Percentiles rank a stretch among this genome's conserved stretches.
phyloP scores from a whole-genome alignment of 2,888 invertebrate genomes.

The Cabera pusaria region DNA sequence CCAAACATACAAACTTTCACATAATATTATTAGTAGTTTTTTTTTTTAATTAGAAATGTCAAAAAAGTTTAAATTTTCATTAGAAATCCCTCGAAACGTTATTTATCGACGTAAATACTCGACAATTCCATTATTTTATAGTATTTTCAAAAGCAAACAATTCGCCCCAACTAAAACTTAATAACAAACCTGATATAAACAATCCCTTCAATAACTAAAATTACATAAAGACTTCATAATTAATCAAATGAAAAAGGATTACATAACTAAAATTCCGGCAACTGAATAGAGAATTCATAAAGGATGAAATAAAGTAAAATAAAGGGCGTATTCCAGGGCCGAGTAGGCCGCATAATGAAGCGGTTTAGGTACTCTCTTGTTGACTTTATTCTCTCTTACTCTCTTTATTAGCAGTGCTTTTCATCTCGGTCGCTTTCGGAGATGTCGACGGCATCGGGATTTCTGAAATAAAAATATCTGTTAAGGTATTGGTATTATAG shows the following conservation, averaged over 20 bases:
- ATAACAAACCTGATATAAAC: too few species aligned
- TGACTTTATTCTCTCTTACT: constrained; percentile 82
- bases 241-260: constrained; percentile 13
- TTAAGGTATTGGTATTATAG: too few species aligned
- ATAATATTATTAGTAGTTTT: too few species aligned
- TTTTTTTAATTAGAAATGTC: too few species aligned
- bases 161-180: background rate
- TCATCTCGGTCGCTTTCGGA: constrained; percentile 91
- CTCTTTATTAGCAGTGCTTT: constrained; percentile 89
- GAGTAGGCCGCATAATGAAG: constrained; percentile 19
- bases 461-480: constrained; percentile 83
- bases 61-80: too few species aligned
- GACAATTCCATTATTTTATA: too few species aligned
- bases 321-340: constrained; percentile 3
- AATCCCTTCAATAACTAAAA: too few species aligned
- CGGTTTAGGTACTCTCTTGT: constrained; percentile 22
- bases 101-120: too few species aligned
- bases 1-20: too few species aligned
- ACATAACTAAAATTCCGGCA: constrained; percentile 6
- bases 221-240: too few species aligned
- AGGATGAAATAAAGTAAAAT: background rate
- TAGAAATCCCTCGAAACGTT: too few species aligned
- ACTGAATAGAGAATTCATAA: constrained; percentile 13
- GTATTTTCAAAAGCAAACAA: too few species aligned
- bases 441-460: constrained; percentile 94